phyloP scores from a whole-genome alignment of 2,888 invertebrate species.

The Liopterus haemorrhoidalis region DNA sequence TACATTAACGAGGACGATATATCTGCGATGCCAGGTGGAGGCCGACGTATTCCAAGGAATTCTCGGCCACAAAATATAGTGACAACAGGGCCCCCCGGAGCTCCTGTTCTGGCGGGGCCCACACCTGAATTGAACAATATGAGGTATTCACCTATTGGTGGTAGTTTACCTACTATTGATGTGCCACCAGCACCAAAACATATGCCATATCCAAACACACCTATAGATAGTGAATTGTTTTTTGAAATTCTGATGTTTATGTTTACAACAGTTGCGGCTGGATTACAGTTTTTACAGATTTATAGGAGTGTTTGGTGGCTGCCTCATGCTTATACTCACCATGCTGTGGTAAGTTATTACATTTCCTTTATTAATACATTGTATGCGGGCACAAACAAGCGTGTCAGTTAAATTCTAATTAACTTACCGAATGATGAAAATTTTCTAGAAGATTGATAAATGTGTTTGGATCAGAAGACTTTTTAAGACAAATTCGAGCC shows the following conservation, averaged over 20 bases:
- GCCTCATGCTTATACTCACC: slow-evolving; percentile 81
- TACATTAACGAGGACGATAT: slow-evolving; percentile 26
- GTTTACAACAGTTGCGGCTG: slow-evolving; percentile 71
- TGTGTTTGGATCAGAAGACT: too few species aligned
- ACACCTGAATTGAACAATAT: slow-evolving; percentile 8
- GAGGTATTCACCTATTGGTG: slow-evolving; percentile 17
- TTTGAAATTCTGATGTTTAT: slow-evolving; percentile 83
- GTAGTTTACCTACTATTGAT: slow-evolving; percentile 38
- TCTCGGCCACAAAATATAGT: slow-evolving; percentile 35
- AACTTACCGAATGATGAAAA: too few species aligned
- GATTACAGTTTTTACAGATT: slow-evolving; percentile 87
- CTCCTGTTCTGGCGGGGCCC: slow-evolving; percentile 10
- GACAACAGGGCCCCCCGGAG: slow-evolving; percentile 5
- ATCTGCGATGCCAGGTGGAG: slow-evolving; percentile 30
- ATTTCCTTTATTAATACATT: too few species aligned
- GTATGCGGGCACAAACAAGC: too few species aligned
- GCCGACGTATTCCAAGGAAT: slow-evolving; percentile 40
- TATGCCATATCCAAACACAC: slow-evolving; percentile 72
- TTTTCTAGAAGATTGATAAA: too few species aligned
- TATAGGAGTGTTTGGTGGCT: slow-evolving; percentile 98
- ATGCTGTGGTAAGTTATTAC: slow-evolving; percentile 68
- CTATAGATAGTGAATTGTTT: slow-evolving; percentile 70
- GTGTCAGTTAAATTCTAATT: too few species aligned
- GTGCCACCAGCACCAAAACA: slow-evolving; percentile 64
- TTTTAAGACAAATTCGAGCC: too few species aligned